Evolutionary conservation across 2,113 vertebrate species (phyloP).

Genomic region (Amia ocellicauda): DNA sequence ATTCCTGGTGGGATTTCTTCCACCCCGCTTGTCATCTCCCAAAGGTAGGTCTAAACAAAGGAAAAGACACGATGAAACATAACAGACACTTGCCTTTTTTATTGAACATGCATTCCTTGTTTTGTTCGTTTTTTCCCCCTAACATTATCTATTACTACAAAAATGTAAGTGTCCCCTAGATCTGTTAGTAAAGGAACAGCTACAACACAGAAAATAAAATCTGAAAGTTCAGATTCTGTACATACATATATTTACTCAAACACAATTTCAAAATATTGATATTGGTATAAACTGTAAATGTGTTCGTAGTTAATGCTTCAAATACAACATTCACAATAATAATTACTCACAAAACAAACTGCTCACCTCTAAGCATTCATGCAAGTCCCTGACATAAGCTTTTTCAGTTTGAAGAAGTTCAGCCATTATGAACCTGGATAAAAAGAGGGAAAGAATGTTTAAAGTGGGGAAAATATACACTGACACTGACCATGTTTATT

Average conservation of each 20-base stretch:
- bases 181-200: too few relatives aligned
- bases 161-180: too few relatives aligned
- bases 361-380: slow-evolving; percentile 93
- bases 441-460: background rate
- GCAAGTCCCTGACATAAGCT: slow-evolving; percentile 90
- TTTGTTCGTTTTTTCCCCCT: too few relatives aligned
- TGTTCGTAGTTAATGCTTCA: background rate
- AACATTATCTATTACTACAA: too few relatives aligned
- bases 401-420: slow-evolving; percentile 96
- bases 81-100: too few relatives aligned
- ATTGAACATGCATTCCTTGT: too few relatives aligned
- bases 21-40: slow-evolving; percentile 93
- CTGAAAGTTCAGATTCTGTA: too few relatives aligned
- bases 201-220: too few relatives aligned
- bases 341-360: background rate
- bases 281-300: too few relatives aligned
- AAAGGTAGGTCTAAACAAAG: slow-evolving; percentile 84
- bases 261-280: too few relatives aligned
- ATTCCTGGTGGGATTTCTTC: slow-evolving; percentile 92
- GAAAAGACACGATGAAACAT: background rate
- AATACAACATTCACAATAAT: background rate
- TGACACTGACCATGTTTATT: background rate
- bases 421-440: slow-evolving; percentile 91
- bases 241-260: too few relatives aligned
- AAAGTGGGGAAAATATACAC: background rate